Percentiles rank a stretch among this genome's conserved stretches.
Conservation (phyloP, 1,140 invertebrate species). For the Littorina saxatilis region DNA sequence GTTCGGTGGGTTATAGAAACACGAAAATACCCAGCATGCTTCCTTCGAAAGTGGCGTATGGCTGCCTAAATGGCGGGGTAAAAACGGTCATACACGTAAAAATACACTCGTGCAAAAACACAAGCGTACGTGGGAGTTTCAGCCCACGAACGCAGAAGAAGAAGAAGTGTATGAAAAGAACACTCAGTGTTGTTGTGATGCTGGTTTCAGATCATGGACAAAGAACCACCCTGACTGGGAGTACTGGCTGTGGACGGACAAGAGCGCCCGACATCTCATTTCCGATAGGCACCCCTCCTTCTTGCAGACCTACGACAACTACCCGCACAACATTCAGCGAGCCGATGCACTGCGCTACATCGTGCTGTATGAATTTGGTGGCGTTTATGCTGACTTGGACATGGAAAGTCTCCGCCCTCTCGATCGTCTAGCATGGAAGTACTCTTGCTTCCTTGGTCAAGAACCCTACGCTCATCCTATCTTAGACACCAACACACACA, state of each 20-base stretch:
- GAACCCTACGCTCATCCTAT: slow-evolving; percentile 72
- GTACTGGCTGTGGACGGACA: slow-evolving; percentile 73
- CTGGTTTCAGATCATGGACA: slow-evolving; percentile 68
- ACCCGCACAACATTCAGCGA: slow-evolving; percentile 63
- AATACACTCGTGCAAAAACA: too few relatives aligned
- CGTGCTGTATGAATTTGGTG: slow-evolving; percentile 70
- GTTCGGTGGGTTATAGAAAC: too few relatives aligned
- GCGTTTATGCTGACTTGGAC: slow-evolving; percentile 72
- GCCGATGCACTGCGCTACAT: slow-evolving; percentile 71
- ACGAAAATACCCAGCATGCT: too few relatives aligned
- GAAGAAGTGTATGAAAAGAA: too few relatives aligned
- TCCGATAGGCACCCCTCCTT: slow-evolving; percentile 63
- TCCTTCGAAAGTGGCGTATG: too few relatives aligned
- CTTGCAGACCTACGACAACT: slow-evolving; percentile 64
- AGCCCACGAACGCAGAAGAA: too few relatives aligned
- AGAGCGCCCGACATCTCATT: slow-evolving; percentile 64
- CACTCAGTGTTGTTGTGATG: too few relatives aligned
- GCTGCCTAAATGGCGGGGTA: too few relatives aligned
- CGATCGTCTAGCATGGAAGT: slow-evolving; percentile 61
- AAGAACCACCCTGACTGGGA: slow-evolving; percentile 68
- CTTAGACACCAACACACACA: slow-evolving; percentile 67
- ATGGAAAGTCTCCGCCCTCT: slow-evolving; percentile 67
- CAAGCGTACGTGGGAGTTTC: too few relatives aligned
- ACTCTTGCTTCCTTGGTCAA: slow-evolving; percentile 69
- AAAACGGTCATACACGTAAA: too few relatives aligned